These are phyloP conservation scores for Cirrhinus mrigala DNA, from an alignment of 2,797 vertebrate species.

Conservation along the genomic window DNA sequence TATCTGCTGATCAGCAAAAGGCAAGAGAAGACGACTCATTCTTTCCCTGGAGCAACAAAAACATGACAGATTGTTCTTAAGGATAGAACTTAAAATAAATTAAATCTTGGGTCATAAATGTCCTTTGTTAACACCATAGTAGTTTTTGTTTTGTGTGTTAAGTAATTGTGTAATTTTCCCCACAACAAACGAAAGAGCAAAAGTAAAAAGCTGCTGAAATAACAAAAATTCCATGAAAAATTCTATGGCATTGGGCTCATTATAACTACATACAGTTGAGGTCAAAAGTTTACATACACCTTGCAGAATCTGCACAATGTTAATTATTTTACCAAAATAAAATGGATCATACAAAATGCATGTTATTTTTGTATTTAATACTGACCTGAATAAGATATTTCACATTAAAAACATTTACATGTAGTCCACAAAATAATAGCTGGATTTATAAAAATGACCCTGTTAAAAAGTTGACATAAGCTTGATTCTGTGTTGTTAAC, in stretches of 20 bases:
- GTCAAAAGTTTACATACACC: too few relatives aligned
- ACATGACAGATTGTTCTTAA: background rate
- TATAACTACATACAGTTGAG: background rate
- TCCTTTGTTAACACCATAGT: background rate
- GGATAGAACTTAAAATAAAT: background rate
- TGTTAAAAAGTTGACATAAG: too few relatives aligned
- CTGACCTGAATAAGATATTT: too few relatives aligned
- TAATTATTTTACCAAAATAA: too few relatives aligned
- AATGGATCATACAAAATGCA: too few relatives aligned
- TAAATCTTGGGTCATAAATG: background rate
- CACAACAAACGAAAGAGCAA: background rate
- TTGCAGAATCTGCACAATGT: too few relatives aligned
- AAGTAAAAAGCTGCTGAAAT: background rate
- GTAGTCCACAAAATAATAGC: too few relatives aligned
- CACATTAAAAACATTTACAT: too few relatives aligned
- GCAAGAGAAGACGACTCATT: conserved; percentile 92
- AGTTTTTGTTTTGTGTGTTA: background rate
- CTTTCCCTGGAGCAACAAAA: conserved; percentile 82
- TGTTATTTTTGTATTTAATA: too few relatives aligned
- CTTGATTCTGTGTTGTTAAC: too few relatives aligned
- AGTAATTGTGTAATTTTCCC: background rate
- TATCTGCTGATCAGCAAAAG: conserved; percentile 94
- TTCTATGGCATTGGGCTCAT: background rate
- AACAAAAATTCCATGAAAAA: background rate
- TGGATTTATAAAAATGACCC: too few relatives aligned